Evolutionary conservation across 2,888 invertebrate genomes (phyloP), one percentile per base, ranked within the genome.

Genomic region (Bruchidius siliquastri): DNA sequence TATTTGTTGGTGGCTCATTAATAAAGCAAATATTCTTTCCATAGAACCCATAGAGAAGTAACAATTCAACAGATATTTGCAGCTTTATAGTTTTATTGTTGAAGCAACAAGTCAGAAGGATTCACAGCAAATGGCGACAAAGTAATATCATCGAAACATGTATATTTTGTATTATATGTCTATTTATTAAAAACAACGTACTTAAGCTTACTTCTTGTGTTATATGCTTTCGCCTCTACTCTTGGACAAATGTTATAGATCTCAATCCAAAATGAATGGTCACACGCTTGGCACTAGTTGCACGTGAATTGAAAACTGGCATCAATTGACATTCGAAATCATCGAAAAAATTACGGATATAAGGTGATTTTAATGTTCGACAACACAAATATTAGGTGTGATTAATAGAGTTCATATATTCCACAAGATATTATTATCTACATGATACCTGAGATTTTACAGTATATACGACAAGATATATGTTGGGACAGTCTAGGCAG

Each of bases 161-260:
- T 78, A 79, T 74, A 77, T 77, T 72, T 79, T 76, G 76, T 77
- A 77, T 73, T 22, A 77, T 78, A 76, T 75, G 73, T 72, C 72
- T 74, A 72, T 72, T 70, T 71, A 71, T 75, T 78, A 79, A 76
- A 79, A 77, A 75, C 75, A 77, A 78, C 74, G 72, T 74, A 74
- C 70, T 66, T 74, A 75, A 49, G 49, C 49, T 69, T 78, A 68
- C 73, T 71, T 67, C 74, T 72, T 75, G 73, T 76, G 73, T 74
- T 77, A 74, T 77, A 73, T 74, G 74, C 79, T 75, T 78, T 75
- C 77, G 79, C 77, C 77, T 78, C 77, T 76, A 74, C 77, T 74
- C 77, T 77, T 74, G 73, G 78, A 75, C 75, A 78, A 76, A 76
- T 77, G 78, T 49, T 78, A 81, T 76, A 82, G 83, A 83, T 83